Evolutionary conservation across 2,888 invertebrate genomes (phyloP).

Genomic region (Limnephilus rhombicus): DNA sequence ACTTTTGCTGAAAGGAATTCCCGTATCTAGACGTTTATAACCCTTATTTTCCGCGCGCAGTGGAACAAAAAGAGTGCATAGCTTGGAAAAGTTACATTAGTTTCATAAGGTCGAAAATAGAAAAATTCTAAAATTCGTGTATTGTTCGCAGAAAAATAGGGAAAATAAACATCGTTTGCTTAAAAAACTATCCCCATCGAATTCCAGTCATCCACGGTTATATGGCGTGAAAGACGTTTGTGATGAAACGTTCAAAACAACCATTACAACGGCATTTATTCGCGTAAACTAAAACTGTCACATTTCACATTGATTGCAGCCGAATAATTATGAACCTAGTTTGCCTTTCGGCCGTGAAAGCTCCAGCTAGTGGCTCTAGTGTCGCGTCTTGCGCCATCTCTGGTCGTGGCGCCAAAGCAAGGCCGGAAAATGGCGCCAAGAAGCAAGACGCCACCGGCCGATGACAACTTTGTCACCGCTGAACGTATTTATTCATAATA

Average conservation of each 20-base stretch:
- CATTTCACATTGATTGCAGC: not conserved
- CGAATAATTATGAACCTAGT: conserved; percentile 8
- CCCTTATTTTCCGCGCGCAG: too few relatives aligned
- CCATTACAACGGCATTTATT: not conserved
- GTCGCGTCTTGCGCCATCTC: conserved; percentile 29
- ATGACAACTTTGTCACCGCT: conserved; percentile 8
- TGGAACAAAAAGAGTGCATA: too few relatives aligned
- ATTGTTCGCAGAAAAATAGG: not conserved
- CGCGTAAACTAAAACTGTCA: not conserved
- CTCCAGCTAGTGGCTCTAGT: not conserved
- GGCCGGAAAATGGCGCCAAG: conserved; percentile 18
- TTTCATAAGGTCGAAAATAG: too few relatives aligned
- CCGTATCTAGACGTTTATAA: too few relatives aligned
- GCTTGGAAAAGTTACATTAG: too few relatives aligned
- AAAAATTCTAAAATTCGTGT: not conserved
- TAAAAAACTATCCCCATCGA: not conserved
- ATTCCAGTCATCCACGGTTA: not conserved
- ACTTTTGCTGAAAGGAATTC: too few relatives aligned
- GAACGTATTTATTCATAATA: not conserved
- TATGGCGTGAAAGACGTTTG: not conserved
- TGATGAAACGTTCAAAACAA: not conserved
- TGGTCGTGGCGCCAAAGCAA: conserved; percentile 11
- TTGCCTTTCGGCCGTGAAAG: conserved; percentile 25
- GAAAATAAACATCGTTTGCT: not conserved
- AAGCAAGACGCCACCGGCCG: not conserved